Conservation (phyloP, 2,888 invertebrate genomes). For the Acholoe squamosa region DNA sequence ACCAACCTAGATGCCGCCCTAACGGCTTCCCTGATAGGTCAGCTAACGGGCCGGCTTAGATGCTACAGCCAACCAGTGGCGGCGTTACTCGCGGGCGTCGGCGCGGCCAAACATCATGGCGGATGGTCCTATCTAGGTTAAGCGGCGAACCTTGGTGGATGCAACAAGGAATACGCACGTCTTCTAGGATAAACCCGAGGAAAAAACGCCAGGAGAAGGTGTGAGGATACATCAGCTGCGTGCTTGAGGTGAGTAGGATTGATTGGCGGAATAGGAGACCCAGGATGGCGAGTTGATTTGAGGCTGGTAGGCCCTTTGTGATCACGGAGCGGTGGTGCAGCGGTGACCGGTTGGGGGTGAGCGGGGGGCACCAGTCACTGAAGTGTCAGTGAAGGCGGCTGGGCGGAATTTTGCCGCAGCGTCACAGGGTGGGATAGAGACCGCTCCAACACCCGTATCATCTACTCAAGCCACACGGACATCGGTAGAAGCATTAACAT, state of each 20-base stretch:
- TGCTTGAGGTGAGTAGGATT: neutral
- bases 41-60: neutral
- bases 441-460: no score
- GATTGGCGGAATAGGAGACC: neutral
- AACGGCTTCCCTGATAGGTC: neutral
- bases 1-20: slow-evolving; percentile 8
- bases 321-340: neutral
- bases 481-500: no score
- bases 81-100: neutral
- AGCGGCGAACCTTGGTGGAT: slow-evolving; percentile 20
- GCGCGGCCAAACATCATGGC: slow-evolving; percentile 59
- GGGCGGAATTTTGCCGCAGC: neutral
- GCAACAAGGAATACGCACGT: slow-evolving; percentile 35
- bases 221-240: slow-evolving; percentile 27
- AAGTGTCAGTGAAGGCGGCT: neutral
- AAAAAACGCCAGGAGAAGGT: slow-evolving; percentile 15
- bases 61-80: slow-evolving; percentile 27
- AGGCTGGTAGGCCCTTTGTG: slow-evolving; percentile 45
- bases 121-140: slow-evolving; percentile 49
- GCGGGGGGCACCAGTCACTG: neutral
- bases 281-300: neutral
- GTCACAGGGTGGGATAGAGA: no score
- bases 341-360: slow-evolving; percentile 45
- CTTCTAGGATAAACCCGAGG: neutral
- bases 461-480: no score